A percentile compares a stretch with the other conserved stretches of the same genome.
These are phyloP conservation scores for Lepus townsendii DNA, from an alignment of 2,797 vertebrate species.

Conservation along the genomic window DNA sequence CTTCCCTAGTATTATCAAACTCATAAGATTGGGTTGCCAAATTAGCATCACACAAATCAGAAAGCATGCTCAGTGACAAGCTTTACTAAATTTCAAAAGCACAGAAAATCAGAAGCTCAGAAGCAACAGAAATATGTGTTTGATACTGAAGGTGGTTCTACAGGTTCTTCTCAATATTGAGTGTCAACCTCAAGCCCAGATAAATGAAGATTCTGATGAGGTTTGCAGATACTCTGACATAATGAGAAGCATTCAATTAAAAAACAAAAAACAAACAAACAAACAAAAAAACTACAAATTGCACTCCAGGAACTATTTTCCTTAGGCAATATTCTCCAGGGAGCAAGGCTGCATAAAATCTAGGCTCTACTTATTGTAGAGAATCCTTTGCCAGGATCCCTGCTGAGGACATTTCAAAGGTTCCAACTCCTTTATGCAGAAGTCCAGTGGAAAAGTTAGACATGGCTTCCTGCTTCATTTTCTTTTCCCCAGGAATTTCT, in stretches of 20 bases:
- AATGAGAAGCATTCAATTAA: not conserved
- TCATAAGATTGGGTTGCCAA: not conserved
- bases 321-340: not conserved
- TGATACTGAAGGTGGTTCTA: no score
- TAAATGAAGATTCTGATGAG: not conserved
- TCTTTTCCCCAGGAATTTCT: not conserved
- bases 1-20: not conserved
- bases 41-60: not conserved
- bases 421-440: not conserved
- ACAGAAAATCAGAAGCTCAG: not conserved
- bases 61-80: not conserved
- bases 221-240: not conserved
- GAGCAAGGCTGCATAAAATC: fast-evolving
- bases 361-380: not conserved
- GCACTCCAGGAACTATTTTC: not conserved
- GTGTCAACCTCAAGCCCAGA: not conserved
- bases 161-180: not conserved
- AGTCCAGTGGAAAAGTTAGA: not conserved
- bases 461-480: not conserved
- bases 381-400: not conserved
- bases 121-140: not conserved
- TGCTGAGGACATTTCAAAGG: not conserved
- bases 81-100: not conserved
- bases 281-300: no score
- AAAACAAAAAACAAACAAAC: not conserved